Evolutionary conservation across 1,140 invertebrate species (phyloP).

Genomic region (Augochlora pura): DNA sequence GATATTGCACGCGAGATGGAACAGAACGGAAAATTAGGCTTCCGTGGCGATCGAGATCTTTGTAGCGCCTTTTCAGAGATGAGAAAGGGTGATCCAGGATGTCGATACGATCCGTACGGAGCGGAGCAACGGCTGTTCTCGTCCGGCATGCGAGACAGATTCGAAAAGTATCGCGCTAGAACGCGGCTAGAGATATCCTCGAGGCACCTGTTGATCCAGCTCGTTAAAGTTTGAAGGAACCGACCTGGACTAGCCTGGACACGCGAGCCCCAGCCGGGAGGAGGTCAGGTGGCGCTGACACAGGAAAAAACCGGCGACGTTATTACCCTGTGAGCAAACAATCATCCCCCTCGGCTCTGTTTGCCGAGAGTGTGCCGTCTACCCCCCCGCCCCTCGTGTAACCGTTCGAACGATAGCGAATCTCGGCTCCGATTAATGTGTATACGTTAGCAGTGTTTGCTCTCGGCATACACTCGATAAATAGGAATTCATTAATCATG

Average conservation of each 20-base stretch:
- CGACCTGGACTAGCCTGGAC: slow-evolving; percentile 69
- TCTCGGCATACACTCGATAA: not conserved
- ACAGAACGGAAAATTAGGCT: too few relatives aligned
- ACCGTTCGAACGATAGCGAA: slow-evolving; percentile 1
- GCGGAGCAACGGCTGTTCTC: not conserved
- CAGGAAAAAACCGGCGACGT: slow-evolving; percentile 25
- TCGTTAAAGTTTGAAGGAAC: slow-evolving; percentile 74
- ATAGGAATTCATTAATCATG: not conserved
- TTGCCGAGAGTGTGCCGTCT: not conserved
- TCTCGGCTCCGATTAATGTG: not conserved
- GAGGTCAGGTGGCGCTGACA: slow-evolving; percentile 24
- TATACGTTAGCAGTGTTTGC: not conserved
- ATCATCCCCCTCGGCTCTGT: not conserved
- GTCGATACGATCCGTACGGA: too few relatives aligned
- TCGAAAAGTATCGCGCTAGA: slow-evolving; percentile 55
- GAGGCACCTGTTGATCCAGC: slow-evolving; percentile 77
- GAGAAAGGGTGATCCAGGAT: too few relatives aligned
- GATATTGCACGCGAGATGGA: too few relatives aligned
- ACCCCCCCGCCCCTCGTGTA: not conserved
- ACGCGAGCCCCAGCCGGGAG: slow-evolving; percentile 50
- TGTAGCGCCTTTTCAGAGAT: too few relatives aligned
- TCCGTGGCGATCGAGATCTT: too few relatives aligned
- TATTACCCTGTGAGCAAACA: slow-evolving; percentile 20
- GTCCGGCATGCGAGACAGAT: slow-evolving; percentile 18
- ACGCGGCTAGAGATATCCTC: slow-evolving; percentile 51